A percentile compares a stretch with the other conserved stretches of the same genome.
Conservation (phyloP, 2,113 vertebrate species). For the Beaufortia kweichowensis region DNA sequence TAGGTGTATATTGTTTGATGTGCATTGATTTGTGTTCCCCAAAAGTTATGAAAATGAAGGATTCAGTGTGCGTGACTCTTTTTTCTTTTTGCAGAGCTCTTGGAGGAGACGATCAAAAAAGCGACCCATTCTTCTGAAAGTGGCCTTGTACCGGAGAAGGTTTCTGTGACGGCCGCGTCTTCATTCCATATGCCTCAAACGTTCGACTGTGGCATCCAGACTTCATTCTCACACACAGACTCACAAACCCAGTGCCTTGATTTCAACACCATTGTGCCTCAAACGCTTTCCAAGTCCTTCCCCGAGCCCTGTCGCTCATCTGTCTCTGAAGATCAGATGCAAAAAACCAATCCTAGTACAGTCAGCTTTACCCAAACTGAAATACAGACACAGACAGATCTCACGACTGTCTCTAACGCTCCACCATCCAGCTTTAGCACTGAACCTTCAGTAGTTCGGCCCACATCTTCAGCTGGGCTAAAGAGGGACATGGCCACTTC, state of each 20-base stretch:
- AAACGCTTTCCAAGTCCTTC: constrained; percentile 55
- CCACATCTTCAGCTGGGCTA: not conserved
- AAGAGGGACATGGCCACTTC: constrained; percentile 66
- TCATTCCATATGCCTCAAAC: not conserved
- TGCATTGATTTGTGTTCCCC: not conserved
- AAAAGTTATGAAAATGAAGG: not conserved
- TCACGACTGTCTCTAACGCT: not conserved
- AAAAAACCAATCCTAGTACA: not conserved
- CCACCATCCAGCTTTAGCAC: constrained; percentile 33
- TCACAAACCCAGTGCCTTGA: not conserved
- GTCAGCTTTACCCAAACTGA: constrained; percentile 29
- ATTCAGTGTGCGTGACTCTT: not conserved
- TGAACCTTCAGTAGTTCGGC: constrained; percentile 10
- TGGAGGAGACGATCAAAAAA: not conserved
- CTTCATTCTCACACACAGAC: not conserved
- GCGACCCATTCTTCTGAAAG: not conserved
- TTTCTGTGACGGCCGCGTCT: not conserved
- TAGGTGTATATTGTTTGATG: no score
- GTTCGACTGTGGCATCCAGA: constrained; percentile 10
- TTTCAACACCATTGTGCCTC: not conserved
- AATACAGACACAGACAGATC: constrained; percentile 59
- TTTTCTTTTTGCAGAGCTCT: not conserved
- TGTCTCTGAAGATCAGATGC: not conserved
- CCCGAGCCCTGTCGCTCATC: not conserved
- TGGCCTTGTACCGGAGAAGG: not conserved